phyloP scores from a whole-genome alignment of 2,113 vertebrate species.

The Chamaea fasciata region DNA sequence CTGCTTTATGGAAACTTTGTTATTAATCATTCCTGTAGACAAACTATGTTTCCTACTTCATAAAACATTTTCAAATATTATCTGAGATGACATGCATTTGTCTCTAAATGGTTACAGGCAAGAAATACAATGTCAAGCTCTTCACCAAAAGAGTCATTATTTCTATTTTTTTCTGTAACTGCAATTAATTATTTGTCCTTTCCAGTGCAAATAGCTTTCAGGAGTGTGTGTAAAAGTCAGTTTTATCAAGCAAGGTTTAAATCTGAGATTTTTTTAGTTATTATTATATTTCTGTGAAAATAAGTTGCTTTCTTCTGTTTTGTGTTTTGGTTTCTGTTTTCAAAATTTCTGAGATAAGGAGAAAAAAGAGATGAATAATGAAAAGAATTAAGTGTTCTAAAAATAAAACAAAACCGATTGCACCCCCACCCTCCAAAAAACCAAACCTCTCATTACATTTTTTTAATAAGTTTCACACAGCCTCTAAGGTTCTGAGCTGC shows the following conservation, averaged over 20 bases:
- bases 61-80: neutral
- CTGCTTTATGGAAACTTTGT: neutral
- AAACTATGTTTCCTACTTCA: neutral
- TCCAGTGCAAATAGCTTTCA: neutral
- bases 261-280: neutral
- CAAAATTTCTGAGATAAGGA: neutral
- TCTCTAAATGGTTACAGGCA: neutral
- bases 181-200: neutral
- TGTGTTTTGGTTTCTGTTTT: neutral
- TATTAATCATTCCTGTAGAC: neutral
- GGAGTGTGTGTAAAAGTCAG: neutral
- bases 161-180: neutral
- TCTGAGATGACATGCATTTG: accelerated
- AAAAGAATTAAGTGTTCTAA: neutral
- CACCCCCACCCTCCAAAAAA: no score
- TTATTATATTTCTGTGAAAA: neutral
- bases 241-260: neutral
- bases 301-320: neutral
- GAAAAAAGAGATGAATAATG: neutral
- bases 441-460: neutral
- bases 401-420: neutral
- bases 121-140: neutral
- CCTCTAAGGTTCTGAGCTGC: neutral
- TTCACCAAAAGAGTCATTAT: neutral
- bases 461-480: neutral